These are phyloP conservation scores for Malacoraja senta DNA, from an alignment of 2,797 vertebrate species.

Conservation along the genomic window DNA sequence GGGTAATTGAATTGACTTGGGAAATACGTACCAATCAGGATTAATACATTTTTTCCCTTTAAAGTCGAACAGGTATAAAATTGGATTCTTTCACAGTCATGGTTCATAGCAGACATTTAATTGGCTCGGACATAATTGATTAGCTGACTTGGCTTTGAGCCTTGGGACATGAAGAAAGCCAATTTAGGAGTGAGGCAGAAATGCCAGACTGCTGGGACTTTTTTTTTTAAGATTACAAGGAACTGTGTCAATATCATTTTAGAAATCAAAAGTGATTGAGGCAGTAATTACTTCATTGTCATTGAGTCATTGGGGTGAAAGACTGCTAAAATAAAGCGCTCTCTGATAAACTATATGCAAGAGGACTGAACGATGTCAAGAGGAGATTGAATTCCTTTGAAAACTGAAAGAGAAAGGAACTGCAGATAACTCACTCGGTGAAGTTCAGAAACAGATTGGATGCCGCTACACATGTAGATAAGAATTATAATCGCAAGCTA, in stretches of 20 bases:
- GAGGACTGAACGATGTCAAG: background rate
- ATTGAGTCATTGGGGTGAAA: background rate
- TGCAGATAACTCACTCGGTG: background rate
- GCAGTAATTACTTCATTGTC: conserved; percentile 30
- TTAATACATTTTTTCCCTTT: background rate
- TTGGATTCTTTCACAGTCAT: conserved; percentile 6
- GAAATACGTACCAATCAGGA: background rate
- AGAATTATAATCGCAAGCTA: background rate
- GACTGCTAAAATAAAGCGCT: background rate
- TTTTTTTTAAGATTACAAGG: conserved; percentile 5
- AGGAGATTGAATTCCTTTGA: conserved; percentile 28
- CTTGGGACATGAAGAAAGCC: conserved; percentile 23
- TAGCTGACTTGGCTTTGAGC: background rate
- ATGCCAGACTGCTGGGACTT: background rate
- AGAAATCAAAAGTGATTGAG: conserved; percentile 29
- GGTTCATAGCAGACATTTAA: conserved; percentile 26
- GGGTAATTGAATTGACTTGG: background rate
- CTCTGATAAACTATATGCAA: conserved; percentile 5
- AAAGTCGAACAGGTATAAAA: background rate
- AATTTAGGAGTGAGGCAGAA: conserved; percentile 11
- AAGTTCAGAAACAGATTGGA: background rate
- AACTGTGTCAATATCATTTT: conserved; percentile 16
- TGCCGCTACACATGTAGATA: background rate
- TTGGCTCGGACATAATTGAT: conserved; percentile 18
- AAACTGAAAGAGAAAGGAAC: background rate